Evolutionary conservation across 2,888 invertebrate genomes (phyloP).

Genomic region (Idaea straminata): DNA sequence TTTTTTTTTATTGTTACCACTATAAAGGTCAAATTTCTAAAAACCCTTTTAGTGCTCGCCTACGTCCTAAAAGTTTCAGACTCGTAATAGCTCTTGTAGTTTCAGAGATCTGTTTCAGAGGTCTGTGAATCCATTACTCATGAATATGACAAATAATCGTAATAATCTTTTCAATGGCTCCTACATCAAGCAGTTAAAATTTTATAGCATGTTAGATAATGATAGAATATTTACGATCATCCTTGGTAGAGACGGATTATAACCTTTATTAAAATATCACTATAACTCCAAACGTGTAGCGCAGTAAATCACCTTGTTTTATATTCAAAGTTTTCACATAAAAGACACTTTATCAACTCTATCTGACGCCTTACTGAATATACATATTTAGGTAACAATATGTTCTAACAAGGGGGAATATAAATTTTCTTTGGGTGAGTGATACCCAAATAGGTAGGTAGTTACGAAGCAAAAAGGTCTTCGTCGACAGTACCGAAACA

Average conservation of each 20-base stretch:
- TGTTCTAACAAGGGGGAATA: conserved; percentile 21
- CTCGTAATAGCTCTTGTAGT: no score
- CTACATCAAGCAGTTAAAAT: conserved; percentile 18
- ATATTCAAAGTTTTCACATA: conserved; percentile 42
- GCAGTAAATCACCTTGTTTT: conserved; percentile 42
- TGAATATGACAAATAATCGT: conserved; percentile 8
- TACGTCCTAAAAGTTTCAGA: no score
- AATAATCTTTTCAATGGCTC: conserved; percentile 7
- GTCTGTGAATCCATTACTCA: no score
- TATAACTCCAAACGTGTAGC: not conserved
- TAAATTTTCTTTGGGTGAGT: conserved; percentile 11
- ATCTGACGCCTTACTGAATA: conserved; percentile 29
- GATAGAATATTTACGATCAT: conserved; percentile 23
- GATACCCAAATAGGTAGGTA: not conserved
- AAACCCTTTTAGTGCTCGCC: no score
- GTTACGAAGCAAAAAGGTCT: no score
- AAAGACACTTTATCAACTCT: conserved; percentile 41
- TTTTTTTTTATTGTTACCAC: no score
- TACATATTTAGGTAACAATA: conserved; percentile 35
- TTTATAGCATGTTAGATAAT: conserved; percentile 15
- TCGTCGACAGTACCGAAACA: no score
- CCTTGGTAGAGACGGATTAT: conserved; percentile 8
- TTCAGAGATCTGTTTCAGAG: no score
- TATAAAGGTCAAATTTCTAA: no score
- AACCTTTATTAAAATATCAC: conserved; percentile 6